phyloP scores from a whole-genome alignment of 35 echinoderm and acorn worm species.

The Acanthaster planci region DNA sequence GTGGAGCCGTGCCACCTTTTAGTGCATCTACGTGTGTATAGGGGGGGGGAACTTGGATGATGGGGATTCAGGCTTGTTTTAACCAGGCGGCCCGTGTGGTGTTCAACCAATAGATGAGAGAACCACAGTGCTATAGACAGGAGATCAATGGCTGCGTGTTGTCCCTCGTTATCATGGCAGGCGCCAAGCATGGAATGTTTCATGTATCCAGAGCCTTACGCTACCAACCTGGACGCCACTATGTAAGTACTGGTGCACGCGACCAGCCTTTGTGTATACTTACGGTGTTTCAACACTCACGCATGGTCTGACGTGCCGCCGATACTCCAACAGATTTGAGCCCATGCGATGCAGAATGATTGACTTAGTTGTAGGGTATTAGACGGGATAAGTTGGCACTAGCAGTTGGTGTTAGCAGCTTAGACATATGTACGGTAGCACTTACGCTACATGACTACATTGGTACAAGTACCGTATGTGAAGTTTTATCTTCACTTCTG shows the following conservation, averaged over 20 bases:
- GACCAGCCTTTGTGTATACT: no score
- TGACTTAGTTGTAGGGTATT: no score
- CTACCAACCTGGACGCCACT: slow-evolving; percentile 38
- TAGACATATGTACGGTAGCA: no score
- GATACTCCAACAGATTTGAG: no score
- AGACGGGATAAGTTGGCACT: no score
- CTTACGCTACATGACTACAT: no score
- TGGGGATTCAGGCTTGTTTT: slow-evolving; percentile 36
- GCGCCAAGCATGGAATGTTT: slow-evolving; percentile 37
- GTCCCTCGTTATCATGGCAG: slow-evolving; percentile 23
- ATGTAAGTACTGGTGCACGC: slow-evolving; percentile 19
- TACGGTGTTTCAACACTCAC: no score
- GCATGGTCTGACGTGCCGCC: no score
- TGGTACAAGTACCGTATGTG: no score
- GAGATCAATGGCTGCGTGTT: slow-evolving; percentile 33
- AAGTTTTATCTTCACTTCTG: no score
- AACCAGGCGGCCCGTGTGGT: slow-evolving; percentile 17
- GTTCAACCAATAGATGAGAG: background rate
- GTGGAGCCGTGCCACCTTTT: slow-evolving; percentile 18
- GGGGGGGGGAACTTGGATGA: background rate
- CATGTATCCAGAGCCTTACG: slow-evolving; percentile 44
- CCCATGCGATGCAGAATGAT: no score
- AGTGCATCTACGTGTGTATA: background rate
- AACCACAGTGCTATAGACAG: background rate
- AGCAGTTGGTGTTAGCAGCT: no score